Evolutionary conservation across 2,888 invertebrate species (phyloP).

Genomic region (Noctuana brunneofusca): DNA sequence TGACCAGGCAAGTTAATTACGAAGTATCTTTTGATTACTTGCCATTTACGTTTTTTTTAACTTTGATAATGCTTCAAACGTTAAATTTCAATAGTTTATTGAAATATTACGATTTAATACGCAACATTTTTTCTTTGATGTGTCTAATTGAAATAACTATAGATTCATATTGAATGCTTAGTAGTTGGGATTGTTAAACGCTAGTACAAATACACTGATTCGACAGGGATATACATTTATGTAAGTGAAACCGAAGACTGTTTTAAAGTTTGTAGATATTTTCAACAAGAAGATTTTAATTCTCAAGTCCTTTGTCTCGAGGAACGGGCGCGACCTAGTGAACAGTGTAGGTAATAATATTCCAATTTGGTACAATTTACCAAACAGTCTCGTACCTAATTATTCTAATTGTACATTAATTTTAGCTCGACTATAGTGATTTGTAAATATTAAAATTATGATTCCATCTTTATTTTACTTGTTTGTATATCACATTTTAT

Average conservation of each 20-base stretch:
- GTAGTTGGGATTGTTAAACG: constrained; percentile 64
- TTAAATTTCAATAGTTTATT: constrained; percentile 24
- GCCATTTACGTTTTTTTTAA: constrained; percentile 38
- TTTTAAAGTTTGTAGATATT: constrained; percentile 76
- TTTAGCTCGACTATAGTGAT: constrained; percentile 29
- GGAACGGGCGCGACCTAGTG: constrained; percentile 54
- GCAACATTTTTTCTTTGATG: constrained; percentile 45
- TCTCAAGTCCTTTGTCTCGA: constrained; percentile 55
- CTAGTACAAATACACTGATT: constrained; percentile 79
- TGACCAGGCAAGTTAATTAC: constrained; percentile 37
- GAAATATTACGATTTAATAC: not conserved
- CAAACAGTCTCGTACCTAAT: constrained; percentile 75
- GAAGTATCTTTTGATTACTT: constrained; percentile 32
- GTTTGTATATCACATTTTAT: constrained; percentile 24
- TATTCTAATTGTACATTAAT: constrained; percentile 44
- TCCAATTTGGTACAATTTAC: constrained; percentile 69
- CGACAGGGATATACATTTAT: constrained; percentile 76
- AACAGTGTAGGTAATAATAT: constrained; percentile 61
- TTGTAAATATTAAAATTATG: constrained; percentile 33
- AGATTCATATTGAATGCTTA: constrained; percentile 52
- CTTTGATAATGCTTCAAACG: constrained; percentile 44
- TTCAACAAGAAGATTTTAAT: constrained; percentile 58
- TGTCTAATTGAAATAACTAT: constrained; percentile 45
- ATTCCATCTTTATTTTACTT: constrained; percentile 30
- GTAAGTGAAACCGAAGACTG: constrained; percentile 81